Evolutionary conservation across 1,140 invertebrate species (phyloP).

Genomic region (Eulimnadia texana): DNA sequence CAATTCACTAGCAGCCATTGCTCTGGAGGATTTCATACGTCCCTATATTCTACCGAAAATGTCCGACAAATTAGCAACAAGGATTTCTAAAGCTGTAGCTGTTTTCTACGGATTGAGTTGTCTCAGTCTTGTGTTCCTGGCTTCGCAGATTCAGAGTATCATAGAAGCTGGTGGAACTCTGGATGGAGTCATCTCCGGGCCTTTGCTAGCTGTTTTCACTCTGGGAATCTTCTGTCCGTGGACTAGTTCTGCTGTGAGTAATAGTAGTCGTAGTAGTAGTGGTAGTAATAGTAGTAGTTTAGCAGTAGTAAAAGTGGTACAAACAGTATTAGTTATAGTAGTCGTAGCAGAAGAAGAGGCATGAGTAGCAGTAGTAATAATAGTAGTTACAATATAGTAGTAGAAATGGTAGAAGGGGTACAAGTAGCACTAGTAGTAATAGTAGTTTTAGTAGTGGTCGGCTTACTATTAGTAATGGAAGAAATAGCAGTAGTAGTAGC

Average conservation of each 20-base stretch:
- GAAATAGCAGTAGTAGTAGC: too few species aligned
- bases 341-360: too few species aligned
- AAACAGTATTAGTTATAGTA: too few species aligned
- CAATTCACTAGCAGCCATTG: slow-evolving; percentile 64
- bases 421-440: too few species aligned
- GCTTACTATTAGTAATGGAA: too few species aligned
- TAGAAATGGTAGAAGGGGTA: too few species aligned
- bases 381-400: too few species aligned
- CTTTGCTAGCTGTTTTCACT: slow-evolving; percentile 57
- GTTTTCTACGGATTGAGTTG: slow-evolving; percentile 27
- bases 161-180: slow-evolving; percentile 32
- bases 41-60: slow-evolving; percentile 27
- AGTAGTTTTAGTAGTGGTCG: too few species aligned
- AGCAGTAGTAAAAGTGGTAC: neutral
- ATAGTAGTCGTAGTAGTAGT: neutral
- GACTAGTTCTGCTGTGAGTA: slow-evolving; percentile 46
- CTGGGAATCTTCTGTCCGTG: slow-evolving; percentile 60
- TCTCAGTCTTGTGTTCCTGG: slow-evolving; percentile 27
- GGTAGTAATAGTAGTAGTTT: neutral
- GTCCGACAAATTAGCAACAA: slow-evolving; percentile 21
- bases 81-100: slow-evolving; percentile 25
- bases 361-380: too few species aligned
- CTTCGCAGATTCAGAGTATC: slow-evolving; percentile 26
- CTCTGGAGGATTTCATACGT: slow-evolving; percentile 61
- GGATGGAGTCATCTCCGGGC: slow-evolving; percentile 44